A percentile compares a stretch with the other conserved stretches of the same genome.
These are phyloP conservation scores for Lapara coniferarum DNA, from an alignment of 2,888 invertebrate genomes.

Conservation along the genomic window DNA sequence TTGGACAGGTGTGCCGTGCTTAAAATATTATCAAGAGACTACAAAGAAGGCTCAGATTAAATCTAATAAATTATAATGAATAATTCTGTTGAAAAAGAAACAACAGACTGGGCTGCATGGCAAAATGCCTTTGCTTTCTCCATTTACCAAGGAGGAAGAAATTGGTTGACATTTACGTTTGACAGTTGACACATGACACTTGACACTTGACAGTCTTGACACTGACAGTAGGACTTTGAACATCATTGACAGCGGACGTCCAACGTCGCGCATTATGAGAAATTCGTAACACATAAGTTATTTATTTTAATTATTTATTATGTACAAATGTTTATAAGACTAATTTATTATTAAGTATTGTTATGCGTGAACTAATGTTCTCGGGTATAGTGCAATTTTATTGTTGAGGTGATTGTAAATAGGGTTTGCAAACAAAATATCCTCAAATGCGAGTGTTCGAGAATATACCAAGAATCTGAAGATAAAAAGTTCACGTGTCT, in stretches of 20 bases:
- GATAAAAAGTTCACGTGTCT: slow-evolving; percentile 29
- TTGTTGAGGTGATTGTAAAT: slow-evolving; percentile 40
- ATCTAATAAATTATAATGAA: too few relatives aligned
- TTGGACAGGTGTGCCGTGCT: too few relatives aligned
- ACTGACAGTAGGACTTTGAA: slow-evolving; percentile 4
- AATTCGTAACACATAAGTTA: neutral
- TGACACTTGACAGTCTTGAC: neutral
- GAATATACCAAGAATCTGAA: slow-evolving; percentile 26
- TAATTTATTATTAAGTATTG: neutral
- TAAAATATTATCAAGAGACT: too few relatives aligned
- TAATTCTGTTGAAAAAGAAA: too few relatives aligned
- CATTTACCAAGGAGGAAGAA: too few relatives aligned
- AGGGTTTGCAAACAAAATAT: slow-evolving; percentile 26
- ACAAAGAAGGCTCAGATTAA: too few relatives aligned
- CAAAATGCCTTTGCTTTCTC: too few relatives aligned
- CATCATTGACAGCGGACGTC: neutral
- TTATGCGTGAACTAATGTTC: neutral
- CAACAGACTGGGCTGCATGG: too few relatives aligned
- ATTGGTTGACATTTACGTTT: neutral
- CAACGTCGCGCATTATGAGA: neutral
- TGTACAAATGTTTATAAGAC: slow-evolving; percentile 7
- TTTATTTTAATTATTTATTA: neutral
- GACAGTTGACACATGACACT: neutral
- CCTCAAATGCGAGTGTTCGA: slow-evolving; percentile 4
- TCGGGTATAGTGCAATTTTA: neutral